Evolutionary conservation across 1,140 invertebrate species (phyloP).

Genomic region (Wasmannia auropunctata): DNA sequence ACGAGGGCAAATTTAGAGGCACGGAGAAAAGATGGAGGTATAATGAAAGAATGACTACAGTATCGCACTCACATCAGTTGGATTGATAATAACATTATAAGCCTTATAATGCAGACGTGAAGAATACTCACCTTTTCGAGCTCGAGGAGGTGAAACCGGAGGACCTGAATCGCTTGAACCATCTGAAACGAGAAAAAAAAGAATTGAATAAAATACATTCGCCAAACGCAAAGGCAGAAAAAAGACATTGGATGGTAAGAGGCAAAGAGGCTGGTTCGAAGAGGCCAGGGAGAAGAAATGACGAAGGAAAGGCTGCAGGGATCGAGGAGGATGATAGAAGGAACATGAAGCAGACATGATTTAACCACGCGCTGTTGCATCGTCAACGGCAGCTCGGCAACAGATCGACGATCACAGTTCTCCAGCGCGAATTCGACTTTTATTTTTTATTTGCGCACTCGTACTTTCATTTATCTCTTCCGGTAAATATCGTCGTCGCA

Average conservation of each 20-base stretch:
- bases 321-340: background rate
- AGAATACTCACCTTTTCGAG: slow-evolving; percentile 98
- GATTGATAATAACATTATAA: slow-evolving; percentile 11
- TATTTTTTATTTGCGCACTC: slow-evolving; percentile 33
- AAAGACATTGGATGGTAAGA: slow-evolving; percentile 40
- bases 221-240: slow-evolving; percentile 16
- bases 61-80: background rate
- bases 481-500: slow-evolving; percentile 18
- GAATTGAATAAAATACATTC: slow-evolving; percentile 69
- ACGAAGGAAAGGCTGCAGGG: background rate
- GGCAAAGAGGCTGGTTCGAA: slow-evolving; percentile 47
- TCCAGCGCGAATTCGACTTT: slow-evolving; percentile 19
- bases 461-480: slow-evolving; percentile 58
- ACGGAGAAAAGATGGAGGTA: background rate
- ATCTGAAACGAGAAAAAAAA: slow-evolving; percentile 94
- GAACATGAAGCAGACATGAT: slow-evolving; percentile 62
- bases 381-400: slow-evolving; percentile 24
- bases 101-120: slow-evolving; percentile 37
- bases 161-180: slow-evolving; percentile 99
- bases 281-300: background rate
- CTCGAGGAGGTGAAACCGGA: slow-evolving; percentile 99
- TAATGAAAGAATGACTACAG: background rate
- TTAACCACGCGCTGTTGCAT: slow-evolving; percentile 60
- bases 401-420: slow-evolving; percentile 12
- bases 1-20: slow-evolving; percentile 48